Evolutionary conservation across 1,140 invertebrate species (phyloP), one percentile per base, ranked within the genome.

Genomic region (Paramacrobiotus metropolitanus): DNA sequence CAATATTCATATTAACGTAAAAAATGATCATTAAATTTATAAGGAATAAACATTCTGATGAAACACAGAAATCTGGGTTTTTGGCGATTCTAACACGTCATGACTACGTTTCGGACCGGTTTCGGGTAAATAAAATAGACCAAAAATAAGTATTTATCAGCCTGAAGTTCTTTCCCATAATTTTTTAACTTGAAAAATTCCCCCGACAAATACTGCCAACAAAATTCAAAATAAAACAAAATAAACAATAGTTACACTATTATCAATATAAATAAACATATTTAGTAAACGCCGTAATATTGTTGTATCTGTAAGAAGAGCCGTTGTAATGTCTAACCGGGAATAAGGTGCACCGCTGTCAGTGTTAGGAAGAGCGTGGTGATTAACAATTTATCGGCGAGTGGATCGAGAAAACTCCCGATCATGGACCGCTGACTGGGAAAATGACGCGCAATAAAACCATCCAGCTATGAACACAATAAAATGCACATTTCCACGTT

Each of bases 301-400:
- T n/a, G n/a, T n/a, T n/a, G n/a, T n/a, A 34, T 20, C n/a, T 63
- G n/a, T 21, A 65, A 60, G 24, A 28, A 45, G 60, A 40, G 29
- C 60, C 30, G 55, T 30, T 45, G 34, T 15, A 64, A 28, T 31
- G 2, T 45, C 45, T 45, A 61, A 80, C 78, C 67, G 70, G 92
- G 91, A 69, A 97, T 85, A 18, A 94, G 72, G 59, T 82, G 80
- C 61, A 83, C 82, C 74, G 83, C 85, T 9, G 89, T 87, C 29
- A 95, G 74, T 0, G 86, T 82, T 29, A 94, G 70, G 69, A 91
- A 91, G 31, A 96, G 73, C 18, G 86, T 86, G 15, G 82, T 86
- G 64, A 97, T 82, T 2, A 97, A 76, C 21, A 96, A 76, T 77
- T 97, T 97, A 72, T 97, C 93, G n/a, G 92, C 92, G 73, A 93